Conservation (phyloP, 53 echinoderm and acorn worm species). For the Henricia sp. region DNA sequence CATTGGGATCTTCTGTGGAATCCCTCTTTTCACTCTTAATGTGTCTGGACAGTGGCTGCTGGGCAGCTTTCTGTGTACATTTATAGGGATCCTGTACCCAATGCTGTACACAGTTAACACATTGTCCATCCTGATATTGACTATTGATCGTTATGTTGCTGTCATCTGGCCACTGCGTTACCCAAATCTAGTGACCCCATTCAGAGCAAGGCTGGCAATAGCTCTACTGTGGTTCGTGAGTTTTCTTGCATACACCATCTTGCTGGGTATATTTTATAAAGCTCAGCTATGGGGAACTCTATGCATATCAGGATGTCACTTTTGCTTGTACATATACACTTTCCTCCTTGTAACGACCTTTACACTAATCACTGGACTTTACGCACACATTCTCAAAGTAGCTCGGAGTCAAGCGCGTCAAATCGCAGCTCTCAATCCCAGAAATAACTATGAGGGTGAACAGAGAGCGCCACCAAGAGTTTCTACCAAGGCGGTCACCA, state of each 20-base stretch:
- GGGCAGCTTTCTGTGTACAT: neutral
- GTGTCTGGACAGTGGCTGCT: neutral
- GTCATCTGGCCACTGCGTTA: constrained; percentile 15
- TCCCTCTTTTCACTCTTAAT: neutral
- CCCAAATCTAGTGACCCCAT: neutral
- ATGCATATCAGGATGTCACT: neutral
- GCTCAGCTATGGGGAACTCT: neutral
- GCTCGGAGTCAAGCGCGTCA: neutral
- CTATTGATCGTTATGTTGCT: constrained; percentile 21
- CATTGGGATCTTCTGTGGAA: constrained; percentile 16
- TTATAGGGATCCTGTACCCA: constrained; percentile 1
- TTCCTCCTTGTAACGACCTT: neutral
- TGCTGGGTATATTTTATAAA: neutral
- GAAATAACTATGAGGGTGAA: neutral
- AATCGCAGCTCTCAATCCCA: neutral
- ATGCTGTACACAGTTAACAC: neutral
- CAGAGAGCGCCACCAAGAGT: neutral
- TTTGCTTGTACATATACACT: constrained; percentile 1
- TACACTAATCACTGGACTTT: neutral
- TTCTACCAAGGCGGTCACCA: neutral
- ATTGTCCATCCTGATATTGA: constrained; percentile 3
- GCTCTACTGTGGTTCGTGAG: neutral
- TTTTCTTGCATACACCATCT: neutral
- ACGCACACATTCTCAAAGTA: neutral
- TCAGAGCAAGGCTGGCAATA: neutral